phyloP scores from a whole-genome alignment of 2,797 vertebrate species.

The Sandelia bainsii region DNA sequence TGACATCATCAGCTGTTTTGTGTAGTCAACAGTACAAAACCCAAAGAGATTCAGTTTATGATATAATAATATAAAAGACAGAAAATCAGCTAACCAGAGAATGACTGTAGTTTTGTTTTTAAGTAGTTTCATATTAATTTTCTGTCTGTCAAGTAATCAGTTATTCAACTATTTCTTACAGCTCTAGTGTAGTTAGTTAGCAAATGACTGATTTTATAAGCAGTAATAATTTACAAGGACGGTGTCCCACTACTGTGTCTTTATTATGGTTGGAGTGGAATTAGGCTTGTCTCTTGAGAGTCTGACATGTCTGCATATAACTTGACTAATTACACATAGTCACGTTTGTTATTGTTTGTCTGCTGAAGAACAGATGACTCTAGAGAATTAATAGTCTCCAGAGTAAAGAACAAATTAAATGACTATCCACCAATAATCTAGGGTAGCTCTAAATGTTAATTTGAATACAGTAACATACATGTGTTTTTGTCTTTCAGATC shows the following conservation, averaged over 20 bases:
- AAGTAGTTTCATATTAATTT: no score
- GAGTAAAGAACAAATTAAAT: conserved; percentile 17
- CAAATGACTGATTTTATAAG: background rate
- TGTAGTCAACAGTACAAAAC: no score
- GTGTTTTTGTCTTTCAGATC: conserved; percentile 75
- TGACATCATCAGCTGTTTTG: background rate
- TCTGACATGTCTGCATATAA: conserved; percentile 16
- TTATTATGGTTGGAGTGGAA: background rate
- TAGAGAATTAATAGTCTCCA: background rate
- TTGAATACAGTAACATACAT: conserved; percentile 2
- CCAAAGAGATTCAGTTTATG: no score
- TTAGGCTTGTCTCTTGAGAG: background rate
- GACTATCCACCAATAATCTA: background rate
- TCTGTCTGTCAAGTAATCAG: background rate
- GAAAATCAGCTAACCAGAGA: no score
- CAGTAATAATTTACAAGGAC: background rate
- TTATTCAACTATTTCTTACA: background rate
- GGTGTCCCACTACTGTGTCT: background rate
- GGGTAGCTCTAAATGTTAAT: background rate
- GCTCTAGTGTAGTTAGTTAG: background rate
- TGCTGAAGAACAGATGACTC: conserved; percentile 12
- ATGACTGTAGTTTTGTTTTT: no score
- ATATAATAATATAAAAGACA: no score
- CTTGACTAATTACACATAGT: conserved; percentile 6
- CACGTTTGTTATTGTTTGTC: conserved; percentile 32